These are phyloP conservation scores for Hoplostethus mediterraneus DNA, from an alignment of 2,797 vertebrate genomes.

Conservation along the genomic window DNA sequence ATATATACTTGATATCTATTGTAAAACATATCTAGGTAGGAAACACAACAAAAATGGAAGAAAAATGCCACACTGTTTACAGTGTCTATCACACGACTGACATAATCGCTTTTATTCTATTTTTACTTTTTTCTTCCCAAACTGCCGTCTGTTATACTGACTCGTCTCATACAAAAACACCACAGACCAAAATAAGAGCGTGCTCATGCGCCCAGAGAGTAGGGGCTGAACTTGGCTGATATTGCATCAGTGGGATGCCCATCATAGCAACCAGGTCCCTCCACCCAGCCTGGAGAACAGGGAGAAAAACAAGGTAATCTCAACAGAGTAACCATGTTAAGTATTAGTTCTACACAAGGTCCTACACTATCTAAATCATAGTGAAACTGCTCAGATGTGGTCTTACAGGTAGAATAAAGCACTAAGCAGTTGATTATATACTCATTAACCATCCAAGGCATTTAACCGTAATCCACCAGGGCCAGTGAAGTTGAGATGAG, in stretches of 20 bases:
- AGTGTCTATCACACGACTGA: too few species aligned
- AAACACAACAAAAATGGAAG: too few species aligned
- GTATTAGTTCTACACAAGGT: not conserved
- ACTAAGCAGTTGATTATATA: too few species aligned
- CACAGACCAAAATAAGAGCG: conserved; percentile 29
- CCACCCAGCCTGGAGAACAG: conserved; percentile 30
- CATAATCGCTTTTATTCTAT: not conserved
- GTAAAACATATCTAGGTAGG: too few species aligned
- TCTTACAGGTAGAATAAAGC: too few species aligned
- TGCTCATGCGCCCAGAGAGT: conserved; percentile 50
- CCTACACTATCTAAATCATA: conserved; percentile 16
- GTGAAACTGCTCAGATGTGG: too few species aligned
- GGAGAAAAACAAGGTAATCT: conserved; percentile 52
- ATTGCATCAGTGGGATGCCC: conserved; percentile 80
- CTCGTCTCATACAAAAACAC: not conserved
- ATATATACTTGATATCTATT: too few species aligned
- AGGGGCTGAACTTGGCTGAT: conserved; percentile 61
- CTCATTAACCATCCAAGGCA: too few species aligned
- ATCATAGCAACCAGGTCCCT: conserved; percentile 69
- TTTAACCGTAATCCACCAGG: too few species aligned
- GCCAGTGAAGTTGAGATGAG: too few species aligned
- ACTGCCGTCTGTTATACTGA: not conserved
- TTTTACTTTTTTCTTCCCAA: not conserved
- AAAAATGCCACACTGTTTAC: too few species aligned
- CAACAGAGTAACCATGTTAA: not conserved